phyloP scores from a whole-genome alignment of 2,888 invertebrate genomes.

The Lasioglossum malachurum region DNA sequence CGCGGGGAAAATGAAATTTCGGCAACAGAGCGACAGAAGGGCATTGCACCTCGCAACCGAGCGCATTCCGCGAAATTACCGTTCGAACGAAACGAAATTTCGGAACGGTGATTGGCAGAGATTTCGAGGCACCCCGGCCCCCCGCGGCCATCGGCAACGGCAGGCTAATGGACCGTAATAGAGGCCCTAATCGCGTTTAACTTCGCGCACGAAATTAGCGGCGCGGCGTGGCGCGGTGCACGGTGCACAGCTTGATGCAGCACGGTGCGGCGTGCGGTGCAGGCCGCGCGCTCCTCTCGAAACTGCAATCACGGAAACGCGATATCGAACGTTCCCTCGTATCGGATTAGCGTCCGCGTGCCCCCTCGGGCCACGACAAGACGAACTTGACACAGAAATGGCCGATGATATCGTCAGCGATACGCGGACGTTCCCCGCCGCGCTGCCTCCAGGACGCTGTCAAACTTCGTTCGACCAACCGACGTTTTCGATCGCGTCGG shows the following conservation, averaged over 20 bases:
- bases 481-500: conserved; percentile 15
- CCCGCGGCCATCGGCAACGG: conserved; percentile 24
- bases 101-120: conserved; percentile 32
- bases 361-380: neutral
- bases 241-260: too few relatives aligned
- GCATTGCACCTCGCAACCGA: conserved; percentile 8
- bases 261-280: neutral
- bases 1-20: neutral
- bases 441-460: conserved; percentile 12
- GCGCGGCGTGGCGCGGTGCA: neutral
- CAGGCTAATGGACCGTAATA: conserved; percentile 60
- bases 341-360: conserved; percentile 21
- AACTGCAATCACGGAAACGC: conserved; percentile 57
- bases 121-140: conserved; percentile 10
- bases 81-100: conserved; percentile 33
- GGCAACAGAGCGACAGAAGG: neutral
- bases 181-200: conserved; percentile 60
- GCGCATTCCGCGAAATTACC: conserved; percentile 24
- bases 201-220: conserved; percentile 56
- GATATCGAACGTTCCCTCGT: conserved; percentile 41
- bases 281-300: neutral
- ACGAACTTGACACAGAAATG: conserved; percentile 15
- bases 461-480: neutral
- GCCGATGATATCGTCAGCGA: conserved; percentile 22
- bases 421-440: neutral